Evolutionary conservation across 2,113 vertebrate genomes (phyloP).

Genomic region (Vombatus ursinus): DNA sequence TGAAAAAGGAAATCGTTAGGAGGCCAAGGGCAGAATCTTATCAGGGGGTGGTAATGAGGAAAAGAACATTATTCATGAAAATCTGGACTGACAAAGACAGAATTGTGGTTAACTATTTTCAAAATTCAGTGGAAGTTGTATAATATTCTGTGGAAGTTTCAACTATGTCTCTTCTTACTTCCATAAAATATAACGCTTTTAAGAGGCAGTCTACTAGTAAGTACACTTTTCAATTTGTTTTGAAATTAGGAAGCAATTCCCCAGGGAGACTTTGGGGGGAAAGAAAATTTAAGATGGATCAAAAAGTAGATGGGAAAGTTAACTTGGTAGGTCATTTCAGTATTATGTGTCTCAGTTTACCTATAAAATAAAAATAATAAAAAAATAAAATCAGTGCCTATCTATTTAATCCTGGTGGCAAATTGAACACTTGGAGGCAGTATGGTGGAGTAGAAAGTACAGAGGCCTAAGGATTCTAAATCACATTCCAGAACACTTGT

Average conservation of each 20-base stretch:
- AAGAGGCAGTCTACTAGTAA: background rate
- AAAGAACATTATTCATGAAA: background rate
- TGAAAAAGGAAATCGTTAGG: background rate
- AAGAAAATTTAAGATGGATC: background rate
- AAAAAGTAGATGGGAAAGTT: background rate
- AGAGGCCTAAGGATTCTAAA: background rate
- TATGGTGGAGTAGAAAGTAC: background rate
- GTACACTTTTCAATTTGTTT: background rate
- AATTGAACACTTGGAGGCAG: background rate
- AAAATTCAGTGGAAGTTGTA: background rate
- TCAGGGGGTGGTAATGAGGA: background rate
- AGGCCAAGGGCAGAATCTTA: background rate
- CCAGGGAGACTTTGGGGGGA: background rate
- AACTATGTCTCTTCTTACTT: background rate
- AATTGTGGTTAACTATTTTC: background rate
- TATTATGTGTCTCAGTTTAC: background rate
- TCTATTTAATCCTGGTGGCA: background rate
- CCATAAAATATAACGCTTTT: background rate
- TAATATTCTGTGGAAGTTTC: background rate
- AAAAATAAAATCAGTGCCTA: background rate
- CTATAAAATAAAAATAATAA: background rate
- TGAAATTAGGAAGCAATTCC: slow-evolving; percentile 3
- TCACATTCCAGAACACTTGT: background rate
- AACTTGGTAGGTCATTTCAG: background rate
- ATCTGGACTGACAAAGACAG: background rate